These are phyloP conservation scores for Melieria omissa DNA, from an alignment of 2,888 invertebrate species.

Conservation along the genomic window DNA sequence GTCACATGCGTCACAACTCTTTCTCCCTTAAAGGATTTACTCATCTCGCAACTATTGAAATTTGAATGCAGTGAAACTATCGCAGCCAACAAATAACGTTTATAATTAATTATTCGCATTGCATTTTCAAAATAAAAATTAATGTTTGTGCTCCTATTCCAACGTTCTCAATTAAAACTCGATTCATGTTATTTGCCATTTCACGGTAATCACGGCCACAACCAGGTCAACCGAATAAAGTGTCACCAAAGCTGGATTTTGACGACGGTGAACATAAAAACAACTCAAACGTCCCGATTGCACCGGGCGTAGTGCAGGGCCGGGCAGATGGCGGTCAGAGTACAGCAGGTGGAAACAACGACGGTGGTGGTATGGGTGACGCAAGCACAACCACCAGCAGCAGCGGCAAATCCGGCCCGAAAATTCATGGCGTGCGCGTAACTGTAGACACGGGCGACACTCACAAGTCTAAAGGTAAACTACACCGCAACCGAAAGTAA, in stretches of 20 bases:
- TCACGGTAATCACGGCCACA: too few relatives aligned
- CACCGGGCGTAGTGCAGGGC: conserved; percentile 44
- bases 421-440: conserved; percentile 67
- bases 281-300: conserved; percentile 51
- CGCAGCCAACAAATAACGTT: too few relatives aligned
- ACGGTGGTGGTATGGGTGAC: conserved; percentile 40
- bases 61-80: too few relatives aligned
- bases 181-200: too few relatives aligned
- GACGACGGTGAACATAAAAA: conserved; percentile 55
- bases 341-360: conserved; percentile 29
- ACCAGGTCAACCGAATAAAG: conserved; percentile 59
- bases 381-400: conserved; percentile 32
- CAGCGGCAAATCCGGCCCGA: conserved; percentile 53
- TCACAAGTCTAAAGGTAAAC: conserved; percentile 62
- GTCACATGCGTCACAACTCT: too few relatives aligned
- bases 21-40: too few relatives aligned
- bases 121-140: too few relatives aligned
- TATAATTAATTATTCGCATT: too few relatives aligned
- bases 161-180: too few relatives aligned
- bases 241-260: conserved; percentile 65
- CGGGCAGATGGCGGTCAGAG: conserved; percentile 37
- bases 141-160: too few relatives aligned
- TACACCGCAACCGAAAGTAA: conserved; percentile 17
- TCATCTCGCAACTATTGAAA: too few relatives aligned
- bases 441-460: conserved; percentile 66